Conservation (phyloP, 1,140 invertebrate species). For the Drosophila ogumai region DNA sequence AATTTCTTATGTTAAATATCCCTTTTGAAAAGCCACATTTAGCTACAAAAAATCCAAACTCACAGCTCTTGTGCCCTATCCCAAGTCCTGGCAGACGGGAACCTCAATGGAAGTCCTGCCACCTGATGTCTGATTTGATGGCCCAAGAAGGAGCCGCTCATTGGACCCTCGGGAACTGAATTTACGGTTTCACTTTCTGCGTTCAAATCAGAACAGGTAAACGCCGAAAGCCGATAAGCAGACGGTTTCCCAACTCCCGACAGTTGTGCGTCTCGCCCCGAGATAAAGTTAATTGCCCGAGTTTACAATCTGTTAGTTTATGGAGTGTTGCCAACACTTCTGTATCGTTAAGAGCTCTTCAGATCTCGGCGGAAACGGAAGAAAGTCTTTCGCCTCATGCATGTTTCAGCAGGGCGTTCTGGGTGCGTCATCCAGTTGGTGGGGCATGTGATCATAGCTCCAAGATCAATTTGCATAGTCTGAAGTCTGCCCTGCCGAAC, state of each 20-base stretch:
- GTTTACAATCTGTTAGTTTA: constrained; percentile 71
- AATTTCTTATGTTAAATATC: not conserved
- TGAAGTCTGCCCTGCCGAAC: constrained; percentile 7
- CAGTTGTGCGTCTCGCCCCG: constrained; percentile 63
- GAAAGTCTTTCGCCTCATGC: constrained; percentile 75
- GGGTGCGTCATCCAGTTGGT: constrained; percentile 28
- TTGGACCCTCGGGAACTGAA: constrained; percentile 35
- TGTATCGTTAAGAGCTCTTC: constrained; percentile 43
- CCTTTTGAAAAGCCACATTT: not conserved
- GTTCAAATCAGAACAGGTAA: constrained; percentile 77
- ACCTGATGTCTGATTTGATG: constrained; percentile 80
- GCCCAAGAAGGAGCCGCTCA: constrained; percentile 35
- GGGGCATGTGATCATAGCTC: constrained; percentile 20
- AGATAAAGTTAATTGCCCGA: constrained; percentile 73
- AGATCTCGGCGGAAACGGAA: constrained; percentile 65
- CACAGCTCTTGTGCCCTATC: constrained; percentile 4
- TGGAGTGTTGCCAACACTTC: constrained; percentile 70
- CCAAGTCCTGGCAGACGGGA: constrained; percentile 17
- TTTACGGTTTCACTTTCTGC: constrained; percentile 81
- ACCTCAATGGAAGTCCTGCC: constrained; percentile 55
- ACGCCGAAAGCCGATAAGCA: constrained; percentile 18
- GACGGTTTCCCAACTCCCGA: constrained; percentile 24
- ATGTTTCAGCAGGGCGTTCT: constrained; percentile 61
- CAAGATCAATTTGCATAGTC: constrained; percentile 58
- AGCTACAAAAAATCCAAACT: not conserved